Base-by-base conservation (phyloP, 1,140 invertebrate genomes). In the Mizuhopecten yessoensis region DNA sequence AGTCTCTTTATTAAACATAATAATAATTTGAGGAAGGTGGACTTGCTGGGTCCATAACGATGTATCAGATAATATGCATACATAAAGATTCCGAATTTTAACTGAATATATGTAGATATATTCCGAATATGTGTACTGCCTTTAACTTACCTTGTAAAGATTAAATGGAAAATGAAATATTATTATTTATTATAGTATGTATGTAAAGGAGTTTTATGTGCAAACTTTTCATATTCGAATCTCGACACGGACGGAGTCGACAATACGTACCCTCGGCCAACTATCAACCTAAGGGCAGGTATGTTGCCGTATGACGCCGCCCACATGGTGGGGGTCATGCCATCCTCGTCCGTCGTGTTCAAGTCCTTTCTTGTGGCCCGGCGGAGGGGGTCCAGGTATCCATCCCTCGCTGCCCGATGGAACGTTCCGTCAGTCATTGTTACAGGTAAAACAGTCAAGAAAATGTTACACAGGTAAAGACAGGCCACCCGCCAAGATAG, bases 291-390 rank as follows among this genome's bases (percentile, higher is more conserved):
- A 29, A 99, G 97, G 3, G 98, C 98, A 93, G 99, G 99, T 89
- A 99, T 97, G 96, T 99, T 98, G 34, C 99, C 99, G 96, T 98
- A 98, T 95, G 98, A 98, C 36, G 99, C 98, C 20, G 99, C 98
- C 98, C 98, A 99, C 92, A 96, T 92, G 0, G 97, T 96, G 0
- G 99, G 98, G n/a, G 99, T 99, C 98, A 99, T 99, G 86, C 99
- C 98, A 94, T 98, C 98, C 96, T 99, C 98, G 96, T 99, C 99
- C 94, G 98, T 97, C 75, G 97, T 97, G 96, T 99, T 99, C 94
- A 98, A 98, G 95, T 99, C 98, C 95, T 98, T 98, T 94, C 98
- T 97, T 0, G 98, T 99, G 5, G 98, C 98, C 95, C 99, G 98
- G 93, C 98, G 98, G 75, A 99, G 97, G 86, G 99, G 97, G 87